phyloP scores from a whole-genome alignment of 2,888 invertebrate species.

The Blastobasis adustella region DNA sequence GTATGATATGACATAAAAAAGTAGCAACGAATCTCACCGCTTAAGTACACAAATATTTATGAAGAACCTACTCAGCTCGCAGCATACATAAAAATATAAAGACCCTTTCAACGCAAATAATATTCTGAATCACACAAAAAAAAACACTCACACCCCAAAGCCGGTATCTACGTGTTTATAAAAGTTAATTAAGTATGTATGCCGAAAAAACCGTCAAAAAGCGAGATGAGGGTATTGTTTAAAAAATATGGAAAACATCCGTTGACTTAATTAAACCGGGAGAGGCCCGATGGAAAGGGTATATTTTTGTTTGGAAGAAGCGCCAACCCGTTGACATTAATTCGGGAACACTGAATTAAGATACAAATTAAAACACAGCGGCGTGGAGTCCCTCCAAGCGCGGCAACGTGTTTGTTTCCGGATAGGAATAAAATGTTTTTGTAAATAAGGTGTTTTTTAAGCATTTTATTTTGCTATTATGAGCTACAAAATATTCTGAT shows the following conservation, averaged over 20 bases:
- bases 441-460: too few species aligned
- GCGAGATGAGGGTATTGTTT: neutral
- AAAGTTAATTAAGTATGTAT: constrained; percentile 1
- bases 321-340: constrained; percentile 18
- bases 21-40: too few species aligned
- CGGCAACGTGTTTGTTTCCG: neutral
- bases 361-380: constrained; percentile 9
- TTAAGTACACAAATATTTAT: too few species aligned
- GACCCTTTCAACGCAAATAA: too few species aligned
- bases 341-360: constrained; percentile 27
- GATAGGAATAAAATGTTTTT: too few species aligned
- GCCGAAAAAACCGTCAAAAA: neutral
- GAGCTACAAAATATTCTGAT: too few species aligned
- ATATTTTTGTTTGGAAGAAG: constrained; percentile 23
- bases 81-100: too few species aligned
- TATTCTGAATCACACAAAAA: too few species aligned
- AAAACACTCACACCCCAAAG: too few species aligned
- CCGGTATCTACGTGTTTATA: constrained; percentile 4
- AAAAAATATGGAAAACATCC: constrained; percentile 20
- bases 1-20: too few species aligned
- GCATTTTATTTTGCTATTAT: too few species aligned
- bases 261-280: constrained; percentile 40
- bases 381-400: neutral
- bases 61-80: too few species aligned
- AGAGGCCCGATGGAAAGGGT: constrained; percentile 33